Evolutionary conservation across 2,797 vertebrate genomes (phyloP).

Genomic region (Sebastes steindachneri): DNA sequence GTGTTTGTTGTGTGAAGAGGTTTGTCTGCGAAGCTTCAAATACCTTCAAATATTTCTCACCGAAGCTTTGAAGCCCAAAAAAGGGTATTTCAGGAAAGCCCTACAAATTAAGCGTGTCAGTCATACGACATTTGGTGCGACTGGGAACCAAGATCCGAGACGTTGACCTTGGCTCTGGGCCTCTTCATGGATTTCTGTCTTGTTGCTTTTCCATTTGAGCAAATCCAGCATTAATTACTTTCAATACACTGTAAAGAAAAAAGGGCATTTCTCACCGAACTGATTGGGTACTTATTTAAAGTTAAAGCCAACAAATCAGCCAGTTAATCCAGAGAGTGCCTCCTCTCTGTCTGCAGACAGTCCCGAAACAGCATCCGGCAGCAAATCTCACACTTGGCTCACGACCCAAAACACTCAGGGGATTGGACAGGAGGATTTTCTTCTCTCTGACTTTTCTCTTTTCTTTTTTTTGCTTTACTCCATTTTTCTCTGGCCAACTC

Average conservation of each 20-base stretch:
- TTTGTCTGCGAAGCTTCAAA: no score
- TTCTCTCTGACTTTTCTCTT: not conserved
- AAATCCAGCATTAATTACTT: conserved; percentile 4
- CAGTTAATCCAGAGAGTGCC: conserved; percentile 58
- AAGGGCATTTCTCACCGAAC: not conserved
- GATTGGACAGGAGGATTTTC: conserved; percentile 43
- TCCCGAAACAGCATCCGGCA: conserved; percentile 42
- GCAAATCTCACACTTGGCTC: conserved; percentile 67
- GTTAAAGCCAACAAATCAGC: conserved; percentile 56
- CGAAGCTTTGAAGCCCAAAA: no score
- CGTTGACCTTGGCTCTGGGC: not conserved
- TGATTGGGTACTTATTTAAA: conserved; percentile 39
- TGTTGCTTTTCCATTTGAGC: not conserved
- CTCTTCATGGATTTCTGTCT: not conserved
- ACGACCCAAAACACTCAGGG: conserved; percentile 36
- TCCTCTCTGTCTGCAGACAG: conserved; percentile 18
- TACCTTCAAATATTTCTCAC: no score
- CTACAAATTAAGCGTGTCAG: no score
- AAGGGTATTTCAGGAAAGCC: no score
- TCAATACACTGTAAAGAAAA: not conserved
- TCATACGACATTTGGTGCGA: no score
- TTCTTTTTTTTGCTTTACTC: not conserved
- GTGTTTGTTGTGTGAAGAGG: no score
- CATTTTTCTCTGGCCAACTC: not conserved
- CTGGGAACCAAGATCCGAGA: not conserved